phyloP scores from a whole-genome alignment of 2,113 vertebrate genomes.

The Lasiurus borealis region DNA sequence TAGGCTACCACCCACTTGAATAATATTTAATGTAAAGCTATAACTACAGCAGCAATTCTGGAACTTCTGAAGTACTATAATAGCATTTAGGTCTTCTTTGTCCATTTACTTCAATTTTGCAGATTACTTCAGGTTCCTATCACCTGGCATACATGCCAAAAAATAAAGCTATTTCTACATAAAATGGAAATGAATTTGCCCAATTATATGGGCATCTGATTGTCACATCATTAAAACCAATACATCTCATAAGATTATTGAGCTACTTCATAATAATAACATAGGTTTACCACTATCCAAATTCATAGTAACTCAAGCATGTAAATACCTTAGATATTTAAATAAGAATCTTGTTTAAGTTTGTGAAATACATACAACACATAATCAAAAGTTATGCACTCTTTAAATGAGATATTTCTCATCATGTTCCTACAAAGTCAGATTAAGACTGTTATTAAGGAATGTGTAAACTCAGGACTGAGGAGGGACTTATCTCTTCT shows the following conservation, averaged over 20 bases:
- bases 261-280: background rate
- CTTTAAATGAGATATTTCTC: constrained; percentile 62
- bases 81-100: constrained; percentile 21
- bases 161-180: background rate
- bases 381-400: background rate
- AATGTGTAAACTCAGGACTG: constrained; percentile 56
- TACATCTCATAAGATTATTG: background rate
- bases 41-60: background rate
- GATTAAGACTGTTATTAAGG: constrained; percentile 58
- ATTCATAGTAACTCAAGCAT: background rate
- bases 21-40: constrained; percentile 4
- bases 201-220: background rate
- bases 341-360: constrained; percentile 38
- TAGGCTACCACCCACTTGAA: background rate
- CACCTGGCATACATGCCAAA: background rate
- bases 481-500: constrained; percentile 21
- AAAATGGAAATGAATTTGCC: constrained; percentile 47
- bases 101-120: background rate
- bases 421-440: background rate
- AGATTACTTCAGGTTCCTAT: background rate
- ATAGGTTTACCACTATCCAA: constrained; percentile 40
- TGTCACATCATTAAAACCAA: constrained; percentile 36
- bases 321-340: constrained; percentile 18
- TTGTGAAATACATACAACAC: background rate
- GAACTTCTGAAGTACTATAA: background rate